Percentiles rank a stretch among this genome's conserved stretches.
Evolutionary conservation across 2,113 vertebrate genomes (phyloP).

Genomic region (Hippoglossus stenolepis): DNA sequence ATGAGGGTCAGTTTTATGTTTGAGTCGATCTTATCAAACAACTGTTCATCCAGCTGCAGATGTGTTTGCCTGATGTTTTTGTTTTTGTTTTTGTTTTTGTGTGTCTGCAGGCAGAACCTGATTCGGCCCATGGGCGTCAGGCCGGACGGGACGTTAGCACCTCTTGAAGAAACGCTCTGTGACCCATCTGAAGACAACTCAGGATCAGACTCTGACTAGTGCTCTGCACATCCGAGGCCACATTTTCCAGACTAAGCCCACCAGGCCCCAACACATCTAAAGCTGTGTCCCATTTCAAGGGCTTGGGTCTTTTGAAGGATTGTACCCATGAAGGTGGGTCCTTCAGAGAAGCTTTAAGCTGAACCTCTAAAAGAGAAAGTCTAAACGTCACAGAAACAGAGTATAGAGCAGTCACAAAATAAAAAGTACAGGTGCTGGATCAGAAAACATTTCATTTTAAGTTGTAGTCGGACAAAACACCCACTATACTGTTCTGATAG

Average conservation of each 20-base stretch:
- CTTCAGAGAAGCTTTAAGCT: background rate
- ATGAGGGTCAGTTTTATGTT: background rate
- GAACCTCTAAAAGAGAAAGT: background rate
- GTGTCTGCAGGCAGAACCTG: constrained; percentile 89
- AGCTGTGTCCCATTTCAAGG: constrained; percentile 53
- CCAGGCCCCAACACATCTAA: constrained; percentile 3
- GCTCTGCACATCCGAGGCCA: constrained; percentile 30
- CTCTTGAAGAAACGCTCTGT: constrained; percentile 89
- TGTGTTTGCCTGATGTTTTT: background rate
- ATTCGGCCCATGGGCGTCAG: constrained; percentile 96
- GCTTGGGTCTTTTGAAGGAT: constrained; percentile 15
- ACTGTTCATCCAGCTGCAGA: background rate
- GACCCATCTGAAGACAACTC: constrained; percentile 83
- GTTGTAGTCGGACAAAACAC: background rate
- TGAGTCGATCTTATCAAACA: background rate
- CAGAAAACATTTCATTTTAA: background rate
- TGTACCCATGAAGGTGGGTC: constrained; percentile 1
- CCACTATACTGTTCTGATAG: too few relatives aligned
- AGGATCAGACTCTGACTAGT: constrained; percentile 93
- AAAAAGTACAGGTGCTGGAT: background rate
- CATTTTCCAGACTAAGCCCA: constrained; percentile 22
- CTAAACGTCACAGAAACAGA: background rate
- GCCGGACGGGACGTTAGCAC: constrained; percentile 92
- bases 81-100: constrained; percentile 48
- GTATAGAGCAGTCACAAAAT: background rate